phyloP scores from a whole-genome alignment of 2,888 invertebrate species.

The Polia nebulosa region DNA sequence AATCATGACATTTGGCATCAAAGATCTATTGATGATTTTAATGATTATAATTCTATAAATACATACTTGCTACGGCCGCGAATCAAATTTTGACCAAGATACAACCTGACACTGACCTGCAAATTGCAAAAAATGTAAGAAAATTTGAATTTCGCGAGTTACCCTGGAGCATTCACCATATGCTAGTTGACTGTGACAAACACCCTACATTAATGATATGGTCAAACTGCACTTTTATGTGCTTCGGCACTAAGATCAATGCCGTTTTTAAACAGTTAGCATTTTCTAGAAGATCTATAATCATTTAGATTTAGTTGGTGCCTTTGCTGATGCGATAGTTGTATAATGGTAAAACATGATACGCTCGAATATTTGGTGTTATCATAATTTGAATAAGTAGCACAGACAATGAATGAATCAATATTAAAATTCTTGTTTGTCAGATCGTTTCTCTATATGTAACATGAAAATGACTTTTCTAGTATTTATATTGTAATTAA shows the following conservation, averaged over 20 bases:
- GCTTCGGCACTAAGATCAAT: neutral
- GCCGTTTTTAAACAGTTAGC: slow-evolving; percentile 23
- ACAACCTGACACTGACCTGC: no score
- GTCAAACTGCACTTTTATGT: neutral
- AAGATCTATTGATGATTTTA: no score
- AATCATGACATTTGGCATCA: no score
- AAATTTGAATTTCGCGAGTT: no score
- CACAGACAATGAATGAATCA: slow-evolving; percentile 26
- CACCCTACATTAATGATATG: no score
- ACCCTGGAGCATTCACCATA: no score
- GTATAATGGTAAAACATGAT: slow-evolving; percentile 34
- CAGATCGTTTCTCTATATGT: slow-evolving; percentile 7
- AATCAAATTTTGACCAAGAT: no score
- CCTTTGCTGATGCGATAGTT: slow-evolving; percentile 30
- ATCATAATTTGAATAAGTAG: slow-evolving; percentile 23
- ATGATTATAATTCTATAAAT: no score
- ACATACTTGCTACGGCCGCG: no score
- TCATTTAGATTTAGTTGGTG: slow-evolving; percentile 21
- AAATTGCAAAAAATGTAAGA: no score
- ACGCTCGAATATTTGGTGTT: slow-evolving; percentile 23
- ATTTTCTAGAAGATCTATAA: slow-evolving; percentile 16
- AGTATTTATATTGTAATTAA: slow-evolving; percentile 24
- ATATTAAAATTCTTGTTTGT: slow-evolving; percentile 16
- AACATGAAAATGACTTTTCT: slow-evolving; percentile 12
- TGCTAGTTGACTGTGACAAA: no score